Evolutionary conservation across 2,888 invertebrate genomes (phyloP), one percentile per base, ranked within the genome.

Genomic region (Drosophila mercatorum): DNA sequence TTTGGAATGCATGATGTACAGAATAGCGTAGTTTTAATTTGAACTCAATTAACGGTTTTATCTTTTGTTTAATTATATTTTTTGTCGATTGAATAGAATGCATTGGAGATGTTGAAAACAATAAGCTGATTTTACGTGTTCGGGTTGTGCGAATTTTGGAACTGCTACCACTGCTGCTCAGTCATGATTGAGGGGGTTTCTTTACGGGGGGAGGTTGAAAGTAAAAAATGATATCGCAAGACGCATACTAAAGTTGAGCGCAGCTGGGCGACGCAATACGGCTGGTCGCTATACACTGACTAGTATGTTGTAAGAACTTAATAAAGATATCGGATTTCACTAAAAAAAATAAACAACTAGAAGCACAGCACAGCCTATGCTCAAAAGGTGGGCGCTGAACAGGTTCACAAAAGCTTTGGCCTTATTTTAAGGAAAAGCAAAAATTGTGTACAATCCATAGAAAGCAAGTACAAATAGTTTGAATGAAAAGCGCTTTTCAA

Each of bases 81-180:
- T 43, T 59, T 70, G 60, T 81, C 57, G 78, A 78, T 78, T 65
- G 86, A 89, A 84, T 74, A 89, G 84, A 84, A 84, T 84, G 84
- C 84, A 84, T 88, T 84, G 84, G 90, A 86, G 47, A 83, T 86
- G 89, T 81, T 83, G 66, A 56, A 88, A 88, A 86, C 72, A 83
- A 90, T 76, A 86, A 90, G 67, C 74, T 83, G 69, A 75, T 65
- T 69, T 34, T 63, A 61, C 57, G 68, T 80, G 63, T 80, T 89
- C 71, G 61, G 86, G 63, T 77, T 72, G 80, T 73, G 75, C 82
- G 71, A 78, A 81, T 90, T 86, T 90, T 89, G 86, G 86, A 86
- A 86, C 86, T 87, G 86, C 90, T 86, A 86, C 86, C 86, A 86
- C 81, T 86, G 86, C 86, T 86, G 86, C 90, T 86, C 86, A 86